Conservation (phyloP, 2,113 vertebrate genomes). For the Hepsetus odoe region DNA sequence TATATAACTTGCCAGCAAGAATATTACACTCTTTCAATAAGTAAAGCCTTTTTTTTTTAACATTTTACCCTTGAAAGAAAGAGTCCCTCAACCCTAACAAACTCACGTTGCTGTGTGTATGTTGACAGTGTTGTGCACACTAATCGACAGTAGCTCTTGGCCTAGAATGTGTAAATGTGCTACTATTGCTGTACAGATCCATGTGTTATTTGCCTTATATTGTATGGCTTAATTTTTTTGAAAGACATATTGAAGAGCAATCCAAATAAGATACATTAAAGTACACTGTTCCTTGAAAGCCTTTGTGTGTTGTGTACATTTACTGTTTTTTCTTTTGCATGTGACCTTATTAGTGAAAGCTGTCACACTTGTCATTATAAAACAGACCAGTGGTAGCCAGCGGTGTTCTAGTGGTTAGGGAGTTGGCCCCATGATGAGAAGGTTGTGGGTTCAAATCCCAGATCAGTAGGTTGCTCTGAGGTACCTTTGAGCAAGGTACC, state of each 20-base stretch:
- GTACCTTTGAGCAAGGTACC: no score
- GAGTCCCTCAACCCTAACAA: conserved; percentile 9
- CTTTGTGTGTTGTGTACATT: conserved; percentile 36
- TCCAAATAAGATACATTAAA: conserved; percentile 72
- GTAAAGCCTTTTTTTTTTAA: background rate
- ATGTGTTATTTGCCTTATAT: conserved; percentile 81
- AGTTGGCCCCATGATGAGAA: no score
- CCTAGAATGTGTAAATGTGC: conserved; percentile 80
- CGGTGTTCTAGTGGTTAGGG: no score
- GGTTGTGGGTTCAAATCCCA: no score
- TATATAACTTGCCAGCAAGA: conserved; percentile 26
- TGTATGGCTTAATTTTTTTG: conserved; percentile 94
- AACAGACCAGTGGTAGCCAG: no score
- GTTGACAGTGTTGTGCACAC: conserved; percentile 42
- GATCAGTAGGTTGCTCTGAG: no score
- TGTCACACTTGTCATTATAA: no score
- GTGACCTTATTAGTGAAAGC: no score
- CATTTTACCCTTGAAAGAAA: background rate
- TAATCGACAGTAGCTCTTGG: conserved; percentile 57
- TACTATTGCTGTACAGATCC: conserved; percentile 84
- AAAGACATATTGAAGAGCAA: conserved; percentile 79
- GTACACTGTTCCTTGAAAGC: conserved; percentile 76
- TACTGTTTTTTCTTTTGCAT: background rate
- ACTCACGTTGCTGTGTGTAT: conserved; percentile 37
- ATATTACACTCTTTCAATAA: conserved; percentile 14